Conservation (phyloP, 2,797 vertebrate genomes). For the Melanotaenia pygmaea region DNA sequence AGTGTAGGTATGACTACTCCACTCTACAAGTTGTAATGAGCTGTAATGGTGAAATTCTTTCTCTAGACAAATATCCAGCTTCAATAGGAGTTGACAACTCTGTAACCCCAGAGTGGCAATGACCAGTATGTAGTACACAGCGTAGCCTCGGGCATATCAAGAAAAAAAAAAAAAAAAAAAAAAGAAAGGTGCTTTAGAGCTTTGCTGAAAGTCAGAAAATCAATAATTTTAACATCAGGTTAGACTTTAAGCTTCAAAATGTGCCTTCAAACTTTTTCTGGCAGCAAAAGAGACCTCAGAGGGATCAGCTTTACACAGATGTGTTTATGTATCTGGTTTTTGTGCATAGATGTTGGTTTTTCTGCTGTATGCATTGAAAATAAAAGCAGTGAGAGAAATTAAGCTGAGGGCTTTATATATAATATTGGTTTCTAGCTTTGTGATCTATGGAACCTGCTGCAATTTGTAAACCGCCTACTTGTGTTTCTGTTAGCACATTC, state of each 20-base stretch:
- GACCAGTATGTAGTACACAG: conserved; percentile 33
- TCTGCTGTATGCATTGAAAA: not conserved
- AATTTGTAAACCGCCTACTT: not conserved
- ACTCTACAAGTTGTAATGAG: not conserved
- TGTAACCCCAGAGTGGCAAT: conserved; percentile 36
- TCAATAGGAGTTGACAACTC: conserved; percentile 14
- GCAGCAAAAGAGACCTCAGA: conserved; percentile 16
- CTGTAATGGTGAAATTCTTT: conserved; percentile 13
- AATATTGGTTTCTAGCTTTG: too few species aligned
- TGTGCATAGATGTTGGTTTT: not conserved
- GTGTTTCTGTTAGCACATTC: not conserved
- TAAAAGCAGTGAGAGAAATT: not conserved
- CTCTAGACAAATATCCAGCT: conserved; percentile 15
- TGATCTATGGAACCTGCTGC: not conserved
- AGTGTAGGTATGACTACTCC: not conserved
- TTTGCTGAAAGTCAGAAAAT: conserved; percentile 16
- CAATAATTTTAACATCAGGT: conserved; percentile 25
- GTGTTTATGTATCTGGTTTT: not conserved
- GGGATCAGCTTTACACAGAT: conserved; percentile 17
- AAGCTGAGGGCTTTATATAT: too few species aligned
- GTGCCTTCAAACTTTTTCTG: conserved; percentile 9
- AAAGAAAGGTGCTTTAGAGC: conserved; percentile 13
- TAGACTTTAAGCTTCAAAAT: conserved; percentile 6
- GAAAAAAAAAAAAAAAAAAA: conserved; percentile 11
- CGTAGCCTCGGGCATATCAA: conserved; percentile 7